phyloP scores from a whole-genome alignment of 2,888 invertebrate species.

The Metalampra italica region DNA sequence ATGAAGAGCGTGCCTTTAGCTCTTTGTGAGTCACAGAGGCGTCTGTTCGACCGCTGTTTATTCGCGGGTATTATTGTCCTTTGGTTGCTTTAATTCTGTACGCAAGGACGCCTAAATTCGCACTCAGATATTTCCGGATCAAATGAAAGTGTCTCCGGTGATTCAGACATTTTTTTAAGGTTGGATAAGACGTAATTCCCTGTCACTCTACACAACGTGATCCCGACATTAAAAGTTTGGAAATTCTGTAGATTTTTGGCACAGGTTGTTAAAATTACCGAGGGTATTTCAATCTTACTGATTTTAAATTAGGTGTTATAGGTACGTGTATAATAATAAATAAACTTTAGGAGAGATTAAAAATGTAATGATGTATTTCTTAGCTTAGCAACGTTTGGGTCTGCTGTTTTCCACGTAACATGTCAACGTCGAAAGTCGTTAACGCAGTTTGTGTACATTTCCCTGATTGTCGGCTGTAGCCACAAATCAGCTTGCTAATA shows the following conservation, averaged over 20 bases:
- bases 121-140: slow-evolving; percentile 68
- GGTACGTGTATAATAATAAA: neutral
- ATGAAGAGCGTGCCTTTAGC: slow-evolving; percentile 13
- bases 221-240: slow-evolving; percentile 54
- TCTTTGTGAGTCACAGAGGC: slow-evolving; percentile 39
- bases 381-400: neutral
- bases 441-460: slow-evolving; percentile 36
- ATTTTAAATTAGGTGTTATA: slow-evolving; percentile 26
- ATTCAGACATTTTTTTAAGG: slow-evolving; percentile 62
- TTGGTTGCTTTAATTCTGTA: slow-evolving; percentile 56
- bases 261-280: slow-evolving; percentile 32
- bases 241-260: slow-evolving; percentile 56
- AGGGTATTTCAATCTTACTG: slow-evolving; percentile 31
- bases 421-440: slow-evolving; percentile 39
- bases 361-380: neutral
- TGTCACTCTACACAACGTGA: slow-evolving; percentile 53
- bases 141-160: slow-evolving; percentile 65
- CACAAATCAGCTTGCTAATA: slow-evolving; percentile 55
- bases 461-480: slow-evolving; percentile 39
- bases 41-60: slow-evolving; percentile 35
- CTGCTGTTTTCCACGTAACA: slow-evolving; percentile 18
- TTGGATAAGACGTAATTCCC: slow-evolving; percentile 55
- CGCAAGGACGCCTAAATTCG: slow-evolving; percentile 73
- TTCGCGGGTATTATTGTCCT: slow-evolving; percentile 60
- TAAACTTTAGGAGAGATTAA: slow-evolving; percentile 3